phyloP scores from a whole-genome alignment of 1,140 invertebrate genomes.

The Hylaeus volcanicus region DNA sequence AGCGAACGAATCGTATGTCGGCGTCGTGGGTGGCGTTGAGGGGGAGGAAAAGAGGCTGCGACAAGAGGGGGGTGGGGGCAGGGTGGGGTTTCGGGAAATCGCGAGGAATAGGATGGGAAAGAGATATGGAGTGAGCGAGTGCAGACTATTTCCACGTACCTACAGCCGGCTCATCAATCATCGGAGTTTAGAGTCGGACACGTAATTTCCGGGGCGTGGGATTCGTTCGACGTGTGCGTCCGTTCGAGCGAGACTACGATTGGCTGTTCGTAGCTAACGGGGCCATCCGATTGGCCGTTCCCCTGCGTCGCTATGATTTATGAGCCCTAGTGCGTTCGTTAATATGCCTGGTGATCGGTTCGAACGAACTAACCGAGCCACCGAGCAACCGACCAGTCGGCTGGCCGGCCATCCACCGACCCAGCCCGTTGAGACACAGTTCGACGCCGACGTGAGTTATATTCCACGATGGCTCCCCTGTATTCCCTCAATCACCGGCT shows the following conservation, averaged over 20 bases:
- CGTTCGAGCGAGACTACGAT: constrained; percentile 57
- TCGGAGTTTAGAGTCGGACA: constrained; percentile 79
- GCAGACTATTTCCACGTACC: constrained; percentile 59
- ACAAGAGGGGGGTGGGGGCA: neutral
- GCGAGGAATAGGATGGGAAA: constrained; percentile 29
- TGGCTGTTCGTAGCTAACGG: constrained; percentile 61
- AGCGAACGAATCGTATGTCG: constrained; percentile 39
- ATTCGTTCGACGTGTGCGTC: constrained; percentile 67
- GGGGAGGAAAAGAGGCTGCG: neutral
- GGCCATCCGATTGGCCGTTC: constrained; percentile 67
- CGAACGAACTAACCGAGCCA: constrained; percentile 40
- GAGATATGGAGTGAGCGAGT: constrained; percentile 41
- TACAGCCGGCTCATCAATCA: constrained; percentile 75
- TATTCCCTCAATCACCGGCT: constrained; percentile 27
- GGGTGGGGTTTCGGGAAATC: neutral
- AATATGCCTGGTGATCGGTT: constrained; percentile 68
- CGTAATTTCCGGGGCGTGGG: constrained; percentile 76
- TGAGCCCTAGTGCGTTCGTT: constrained; percentile 70
- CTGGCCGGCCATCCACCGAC: constrained; percentile 24
- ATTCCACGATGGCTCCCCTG: constrained; percentile 24
- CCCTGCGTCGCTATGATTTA: constrained; percentile 72
- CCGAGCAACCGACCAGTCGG: constrained; percentile 11
- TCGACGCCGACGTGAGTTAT: constrained; percentile 51
- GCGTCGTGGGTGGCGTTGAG: constrained; percentile 3
- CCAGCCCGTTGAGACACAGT: constrained; percentile 50